Evolutionary conservation across 2,888 invertebrate genomes (phyloP), one percentile per base, ranked within the genome.

Genomic region (Conchocele bisecta): DNA sequence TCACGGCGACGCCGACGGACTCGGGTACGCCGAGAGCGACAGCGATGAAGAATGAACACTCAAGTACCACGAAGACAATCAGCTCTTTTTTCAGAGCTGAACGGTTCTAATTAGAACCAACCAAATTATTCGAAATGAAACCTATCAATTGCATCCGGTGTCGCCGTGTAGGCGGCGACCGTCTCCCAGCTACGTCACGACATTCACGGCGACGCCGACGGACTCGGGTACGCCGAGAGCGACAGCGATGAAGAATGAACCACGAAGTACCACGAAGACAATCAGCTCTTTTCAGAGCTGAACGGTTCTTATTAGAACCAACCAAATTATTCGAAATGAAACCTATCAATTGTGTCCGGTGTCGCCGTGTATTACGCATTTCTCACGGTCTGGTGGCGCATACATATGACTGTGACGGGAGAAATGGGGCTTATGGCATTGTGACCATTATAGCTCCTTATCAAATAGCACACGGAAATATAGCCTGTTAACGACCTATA

Each of bases 321-420:
- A 7, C 11, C 41, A 41, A 7, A 41, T 41, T 7, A 5, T 22
- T 41, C 6, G 41, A 41, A 41, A 5, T 17, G 22, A 41, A 20
- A 5, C 41, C 41, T 41, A n/a, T n/a, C n/a, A n/a, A n/a, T n/a
- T n/a, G n/a, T n/a, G n/a, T n/a, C n/a, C n/a, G n/a, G n/a, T n/a
- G n/a, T n/a, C n/a, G n/a, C n/a, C n/a, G n/a, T n/a, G 29, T 75
- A 82, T 59, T 84, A 83, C 7, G 82, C 79, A 39, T 71, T 75
- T 17, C n/a, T n/a, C n/a, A n/a, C n/a, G n/a, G n/a, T n/a, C n/a
- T n/a, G n/a, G n/a, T n/a, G n/a, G n/a, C n/a, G n/a, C n/a, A n/a
- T n/a, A n/a, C n/a, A n/a, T n/a, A n/a, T n/a, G n/a, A n/a, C n/a
- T n/a, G n/a, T n/a, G n/a, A n/a, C n/a, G n/a, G n/a, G n/a, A n/a